Evolutionary conservation across 2,888 invertebrate genomes (phyloP).

Genomic region (Griposia aprilina): DNA sequence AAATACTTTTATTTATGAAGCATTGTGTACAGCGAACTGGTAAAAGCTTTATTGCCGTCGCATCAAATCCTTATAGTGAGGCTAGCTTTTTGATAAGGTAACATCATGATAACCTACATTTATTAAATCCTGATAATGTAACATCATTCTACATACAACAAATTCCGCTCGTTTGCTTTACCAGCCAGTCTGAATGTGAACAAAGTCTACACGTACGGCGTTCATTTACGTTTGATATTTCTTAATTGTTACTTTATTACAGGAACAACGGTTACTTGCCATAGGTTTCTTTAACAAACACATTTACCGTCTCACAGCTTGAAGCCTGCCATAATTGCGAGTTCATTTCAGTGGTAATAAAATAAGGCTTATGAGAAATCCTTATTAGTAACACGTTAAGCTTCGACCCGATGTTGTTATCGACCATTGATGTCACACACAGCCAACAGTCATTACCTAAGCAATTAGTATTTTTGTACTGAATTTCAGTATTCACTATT

Average conservation of each 20-base stretch:
- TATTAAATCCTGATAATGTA: conserved; percentile 18
- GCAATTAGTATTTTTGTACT: conserved; percentile 25
- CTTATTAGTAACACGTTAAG: conserved; percentile 53
- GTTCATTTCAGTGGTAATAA: conserved; percentile 50
- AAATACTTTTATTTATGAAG: conserved; percentile 24
- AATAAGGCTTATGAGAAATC: conserved; percentile 52
- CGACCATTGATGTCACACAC: conserved; percentile 54
- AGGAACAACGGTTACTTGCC: not conserved
- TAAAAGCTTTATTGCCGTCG: conserved; percentile 20
- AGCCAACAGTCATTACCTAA: conserved; percentile 31
- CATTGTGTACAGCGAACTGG: not conserved
- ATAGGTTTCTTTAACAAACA: conserved; percentile 11
- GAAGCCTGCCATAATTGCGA: conserved; percentile 24
- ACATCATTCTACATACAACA: not conserved
- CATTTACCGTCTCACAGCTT: conserved; percentile 39
- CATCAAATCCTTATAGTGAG: conserved; percentile 7
- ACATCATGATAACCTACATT: conserved; percentile 23
- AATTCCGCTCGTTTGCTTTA: not conserved
- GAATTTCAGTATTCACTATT: conserved; percentile 22
- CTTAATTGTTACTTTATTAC: not conserved
- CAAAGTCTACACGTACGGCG: not conserved
- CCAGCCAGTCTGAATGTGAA: not conserved
- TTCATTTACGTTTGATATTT: not conserved
- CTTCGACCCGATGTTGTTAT: conserved; percentile 52
- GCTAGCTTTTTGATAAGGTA: conserved; percentile 22